A percentile compares a stretch with the other conserved stretches of the same genome.
Conservation (phyloP, 92 coral and sea anemone species). For the Palythoa grandis region DNA sequence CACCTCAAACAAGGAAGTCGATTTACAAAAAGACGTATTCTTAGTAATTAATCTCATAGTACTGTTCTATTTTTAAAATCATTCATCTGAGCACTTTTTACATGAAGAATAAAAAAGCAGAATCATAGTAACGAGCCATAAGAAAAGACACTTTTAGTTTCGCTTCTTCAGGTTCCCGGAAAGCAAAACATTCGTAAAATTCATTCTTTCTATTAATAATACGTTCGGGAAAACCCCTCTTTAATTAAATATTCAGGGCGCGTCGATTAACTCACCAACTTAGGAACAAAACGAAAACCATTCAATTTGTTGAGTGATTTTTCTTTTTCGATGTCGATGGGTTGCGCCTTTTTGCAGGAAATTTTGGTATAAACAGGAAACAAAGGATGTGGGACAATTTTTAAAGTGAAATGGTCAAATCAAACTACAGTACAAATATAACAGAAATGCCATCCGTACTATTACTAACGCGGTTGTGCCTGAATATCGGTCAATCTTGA, state of each 20-base stretch:
- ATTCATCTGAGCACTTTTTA: background rate
- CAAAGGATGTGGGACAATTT: constrained; percentile 7
- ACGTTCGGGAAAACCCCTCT: constrained; percentile 44
- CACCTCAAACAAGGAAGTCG: background rate
- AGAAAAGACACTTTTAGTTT: background rate
- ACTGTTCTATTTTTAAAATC: background rate
- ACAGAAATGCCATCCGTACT: background rate
- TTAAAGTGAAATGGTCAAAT: constrained; percentile 24
- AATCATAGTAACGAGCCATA: background rate
- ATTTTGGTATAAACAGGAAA: background rate
- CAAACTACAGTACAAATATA: constrained; percentile 1
- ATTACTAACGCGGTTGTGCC: background rate
- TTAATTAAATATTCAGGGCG: constrained; percentile 39
- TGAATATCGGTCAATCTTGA: background rate
- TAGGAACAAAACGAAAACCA: background rate
- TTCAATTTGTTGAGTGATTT: background rate
- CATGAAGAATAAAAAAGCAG: background rate
- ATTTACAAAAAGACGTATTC: background rate
- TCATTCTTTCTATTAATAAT: constrained; percentile 34
- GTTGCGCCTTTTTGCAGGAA: background rate
- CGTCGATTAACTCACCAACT: constrained; percentile 25
- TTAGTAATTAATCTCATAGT: background rate
- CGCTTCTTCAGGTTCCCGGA: background rate
- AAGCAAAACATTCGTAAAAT: background rate
- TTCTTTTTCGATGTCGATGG: background rate